Percentiles rank a stretch among this genome's conserved stretches.
These are phyloP conservation scores for Rhorus exstirpatorius DNA, from an alignment of 2,888 invertebrate genomes.

Conservation along the genomic window DNA sequence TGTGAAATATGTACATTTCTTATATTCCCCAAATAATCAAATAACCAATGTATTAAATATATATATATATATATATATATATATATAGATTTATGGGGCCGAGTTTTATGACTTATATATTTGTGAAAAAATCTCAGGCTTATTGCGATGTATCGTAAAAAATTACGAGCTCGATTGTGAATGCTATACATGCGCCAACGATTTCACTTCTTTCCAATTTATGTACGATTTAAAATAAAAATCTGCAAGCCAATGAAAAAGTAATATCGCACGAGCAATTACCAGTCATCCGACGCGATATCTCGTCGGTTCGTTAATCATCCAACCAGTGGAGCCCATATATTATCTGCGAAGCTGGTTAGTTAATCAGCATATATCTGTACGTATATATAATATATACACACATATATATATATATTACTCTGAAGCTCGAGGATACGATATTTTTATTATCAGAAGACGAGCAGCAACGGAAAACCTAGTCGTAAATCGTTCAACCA, in stretches of 20 bases:
- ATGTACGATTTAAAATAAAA: not conserved
- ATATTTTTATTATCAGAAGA: constrained; percentile 45
- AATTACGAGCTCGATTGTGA: no score
- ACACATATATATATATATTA: no score
- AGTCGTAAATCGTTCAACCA: constrained; percentile 73
- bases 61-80: no score
- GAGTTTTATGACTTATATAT: no score
- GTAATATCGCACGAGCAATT: constrained; percentile 24
- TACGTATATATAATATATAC: no score
- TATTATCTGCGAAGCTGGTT: constrained; percentile 74
- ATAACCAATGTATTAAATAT: no score
- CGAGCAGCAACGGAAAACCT: constrained; percentile 55
- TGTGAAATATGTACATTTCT: no score
- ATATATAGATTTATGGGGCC: no score
- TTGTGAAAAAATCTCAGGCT: not conserved
- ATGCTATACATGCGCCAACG: no score
- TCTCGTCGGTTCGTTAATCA: constrained; percentile 39
- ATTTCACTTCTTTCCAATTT: not conserved
- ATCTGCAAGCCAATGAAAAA: not conserved
- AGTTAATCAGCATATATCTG: constrained; percentile 68
- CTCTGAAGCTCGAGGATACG: constrained; percentile 11
- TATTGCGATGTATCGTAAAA: no score
- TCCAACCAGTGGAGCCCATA: constrained; percentile 46
- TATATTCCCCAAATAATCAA: no score
- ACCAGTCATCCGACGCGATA: constrained; percentile 30